phyloP scores from a whole-genome alignment of 2,888 invertebrate genomes.

The Xestia sexstrigata region DNA sequence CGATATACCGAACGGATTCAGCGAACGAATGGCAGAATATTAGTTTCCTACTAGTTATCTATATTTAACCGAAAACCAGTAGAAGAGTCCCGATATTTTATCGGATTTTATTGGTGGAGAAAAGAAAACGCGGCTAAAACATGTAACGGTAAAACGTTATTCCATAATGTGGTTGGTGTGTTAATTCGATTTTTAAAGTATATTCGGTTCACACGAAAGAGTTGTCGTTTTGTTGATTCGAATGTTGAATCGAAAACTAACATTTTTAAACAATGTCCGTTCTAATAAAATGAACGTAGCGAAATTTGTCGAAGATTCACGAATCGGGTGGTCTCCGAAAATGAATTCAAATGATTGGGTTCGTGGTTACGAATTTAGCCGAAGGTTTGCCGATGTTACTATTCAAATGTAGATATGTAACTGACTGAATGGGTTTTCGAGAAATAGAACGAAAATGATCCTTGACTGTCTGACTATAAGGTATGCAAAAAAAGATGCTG shows the following conservation, averaged over 20 bases:
- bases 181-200: conserved; percentile 17
- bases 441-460: conserved; percentile 52
- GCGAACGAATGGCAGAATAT: neutral
- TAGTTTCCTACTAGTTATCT: neutral
- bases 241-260: conserved; percentile 20
- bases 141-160: conserved; percentile 30
- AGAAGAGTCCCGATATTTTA: neutral
- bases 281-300: conserved; percentile 25
- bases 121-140: conserved; percentile 25
- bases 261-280: conserved; percentile 33
- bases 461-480: conserved; percentile 55
- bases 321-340: conserved; percentile 27
- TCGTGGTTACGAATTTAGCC: conserved; percentile 60
- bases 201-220: conserved; percentile 19
- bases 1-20: neutral
- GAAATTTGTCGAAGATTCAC: conserved; percentile 32
- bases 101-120: neutral
- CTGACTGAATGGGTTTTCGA: conserved; percentile 55
- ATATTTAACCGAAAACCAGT: neutral
- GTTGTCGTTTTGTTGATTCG: conserved; percentile 26
- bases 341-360: conserved; percentile 45
- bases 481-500: conserved; percentile 47
- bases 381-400: conserved; percentile 60
- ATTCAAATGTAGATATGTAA: conserved; percentile 46
- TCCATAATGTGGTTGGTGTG: conserved; percentile 18